These are phyloP conservation scores for Mirounga angustirostris DNA, from an alignment of 2,113 vertebrate species.

Conservation along the genomic window DNA sequence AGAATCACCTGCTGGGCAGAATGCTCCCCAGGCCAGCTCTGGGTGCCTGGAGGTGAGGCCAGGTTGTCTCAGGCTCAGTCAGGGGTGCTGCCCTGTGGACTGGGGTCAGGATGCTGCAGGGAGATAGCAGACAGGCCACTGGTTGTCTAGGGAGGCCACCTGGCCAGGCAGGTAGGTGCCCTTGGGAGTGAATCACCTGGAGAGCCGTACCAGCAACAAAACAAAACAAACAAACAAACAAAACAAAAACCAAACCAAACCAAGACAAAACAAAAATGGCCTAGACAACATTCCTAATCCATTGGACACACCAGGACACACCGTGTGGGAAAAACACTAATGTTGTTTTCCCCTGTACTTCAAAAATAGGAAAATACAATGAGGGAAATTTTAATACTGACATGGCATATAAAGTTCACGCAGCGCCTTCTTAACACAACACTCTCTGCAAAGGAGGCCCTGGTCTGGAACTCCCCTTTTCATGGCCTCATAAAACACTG, in stretches of 20 bases:
- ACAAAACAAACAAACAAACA: background rate
- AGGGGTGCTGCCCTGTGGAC: background rate
- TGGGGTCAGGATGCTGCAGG: background rate
- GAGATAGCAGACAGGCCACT: background rate
- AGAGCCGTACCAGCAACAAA: background rate
- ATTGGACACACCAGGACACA: background rate
- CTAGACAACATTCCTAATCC: background rate
- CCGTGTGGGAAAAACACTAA: background rate
- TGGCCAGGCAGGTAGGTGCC: background rate
- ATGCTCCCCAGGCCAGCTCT: background rate
- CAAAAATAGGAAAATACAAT: slow-evolving; percentile 39
- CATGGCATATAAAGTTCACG: slow-evolving; percentile 42
- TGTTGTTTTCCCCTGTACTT: background rate
- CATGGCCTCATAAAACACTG: slow-evolving; percentile 73
- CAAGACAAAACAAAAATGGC: background rate
- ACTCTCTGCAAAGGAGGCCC: slow-evolving; percentile 24
- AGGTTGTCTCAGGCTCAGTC: background rate
- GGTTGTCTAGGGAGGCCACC: background rate
- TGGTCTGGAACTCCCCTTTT: slow-evolving; percentile 80
- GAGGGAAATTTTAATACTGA: background rate
- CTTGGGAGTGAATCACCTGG: background rate
- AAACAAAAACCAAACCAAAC: background rate
- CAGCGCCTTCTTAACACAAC: slow-evolving; percentile 68
- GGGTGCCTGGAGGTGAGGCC: background rate
- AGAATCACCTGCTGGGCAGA: background rate